These are phyloP conservation scores for Styela clava DNA, from an alignment of 23 tunicate genomes.

Conservation along the genomic window DNA sequence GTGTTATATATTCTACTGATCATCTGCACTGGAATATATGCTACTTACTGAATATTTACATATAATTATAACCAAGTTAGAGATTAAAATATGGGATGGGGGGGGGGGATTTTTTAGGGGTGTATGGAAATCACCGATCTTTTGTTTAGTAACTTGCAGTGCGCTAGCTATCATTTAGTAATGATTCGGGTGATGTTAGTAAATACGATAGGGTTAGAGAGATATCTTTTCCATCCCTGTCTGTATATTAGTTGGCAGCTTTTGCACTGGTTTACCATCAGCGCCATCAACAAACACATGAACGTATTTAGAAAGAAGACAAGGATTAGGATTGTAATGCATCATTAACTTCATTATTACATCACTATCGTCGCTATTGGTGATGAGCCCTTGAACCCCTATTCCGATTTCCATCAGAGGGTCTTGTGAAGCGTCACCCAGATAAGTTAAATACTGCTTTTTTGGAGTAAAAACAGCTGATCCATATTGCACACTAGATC, in stretches of 20 bases:
- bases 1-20: too few relatives aligned
- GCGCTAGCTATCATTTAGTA: too few relatives aligned
- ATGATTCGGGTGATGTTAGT: too few relatives aligned
- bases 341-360: slow-evolving; percentile 1
- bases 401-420: slow-evolving; percentile 30
- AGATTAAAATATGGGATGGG: too few relatives aligned
- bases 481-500: slow-evolving; percentile 41
- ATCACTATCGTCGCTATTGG: not conserved
- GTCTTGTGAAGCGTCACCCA: not conserved
- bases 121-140: too few relatives aligned
- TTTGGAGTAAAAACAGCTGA: slow-evolving; percentile 44
- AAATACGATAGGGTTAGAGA: too few relatives aligned
- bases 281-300: slow-evolving; percentile 49
- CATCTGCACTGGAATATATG: too few relatives aligned
- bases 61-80: too few relatives aligned
- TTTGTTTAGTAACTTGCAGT: too few relatives aligned
- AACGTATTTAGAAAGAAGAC: slow-evolving; percentile 27
- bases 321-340: slow-evolving; percentile 19
- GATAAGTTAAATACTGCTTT: not conserved
- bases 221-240: not conserved
- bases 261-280: slow-evolving; percentile 14
- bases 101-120: too few relatives aligned
- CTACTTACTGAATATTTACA: too few relatives aligned
- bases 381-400: slow-evolving; percentile 25
- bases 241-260: slow-evolving; percentile 12